Conservation (phyloP, 1,140 invertebrate genomes). For the Scaptodrosophila lebanonensis region DNA sequence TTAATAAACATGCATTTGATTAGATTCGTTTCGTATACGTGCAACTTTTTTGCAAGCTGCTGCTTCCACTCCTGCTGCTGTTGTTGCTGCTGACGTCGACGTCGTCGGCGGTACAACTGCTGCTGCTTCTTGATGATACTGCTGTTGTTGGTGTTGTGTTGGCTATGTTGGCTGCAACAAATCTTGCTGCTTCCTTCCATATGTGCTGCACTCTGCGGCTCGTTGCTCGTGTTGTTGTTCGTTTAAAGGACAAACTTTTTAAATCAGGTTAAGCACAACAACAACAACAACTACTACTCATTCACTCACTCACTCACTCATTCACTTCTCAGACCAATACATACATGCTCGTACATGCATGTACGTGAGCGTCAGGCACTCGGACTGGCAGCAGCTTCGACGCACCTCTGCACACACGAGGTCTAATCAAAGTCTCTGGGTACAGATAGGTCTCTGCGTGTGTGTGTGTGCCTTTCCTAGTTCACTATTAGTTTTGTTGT, state of each 20-base stretch:
- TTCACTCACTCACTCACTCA: background rate
- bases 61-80: conserved; percentile 42
- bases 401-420: too few species aligned
- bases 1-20: conserved; percentile 52
- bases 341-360: conserved; percentile 7
- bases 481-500: conserved; percentile 20
- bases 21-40: conserved; percentile 9
- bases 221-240: conserved; percentile 5
- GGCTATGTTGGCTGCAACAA: background rate
- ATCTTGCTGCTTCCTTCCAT: conserved; percentile 41
- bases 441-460: background rate
- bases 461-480: conserved; percentile 21
- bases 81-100: conserved; percentile 23
- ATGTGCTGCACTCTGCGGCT: conserved; percentile 19
- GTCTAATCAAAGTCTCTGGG: conserved; percentile 20
- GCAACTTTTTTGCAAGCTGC: conserved; percentile 25
- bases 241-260: conserved; percentile 49
- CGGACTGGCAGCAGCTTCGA: too few species aligned
- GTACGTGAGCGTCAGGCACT: background rate
- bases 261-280: conserved; percentile 62
- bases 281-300: conserved; percentile 14
- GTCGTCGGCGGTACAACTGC: too few species aligned
- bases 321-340: background rate
- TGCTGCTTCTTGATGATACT: conserved; percentile 9
- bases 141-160: background rate